Evolutionary conservation across 2,113 vertebrate species (phyloP).

Genomic region (Tragelaphus imberbis): DNA sequence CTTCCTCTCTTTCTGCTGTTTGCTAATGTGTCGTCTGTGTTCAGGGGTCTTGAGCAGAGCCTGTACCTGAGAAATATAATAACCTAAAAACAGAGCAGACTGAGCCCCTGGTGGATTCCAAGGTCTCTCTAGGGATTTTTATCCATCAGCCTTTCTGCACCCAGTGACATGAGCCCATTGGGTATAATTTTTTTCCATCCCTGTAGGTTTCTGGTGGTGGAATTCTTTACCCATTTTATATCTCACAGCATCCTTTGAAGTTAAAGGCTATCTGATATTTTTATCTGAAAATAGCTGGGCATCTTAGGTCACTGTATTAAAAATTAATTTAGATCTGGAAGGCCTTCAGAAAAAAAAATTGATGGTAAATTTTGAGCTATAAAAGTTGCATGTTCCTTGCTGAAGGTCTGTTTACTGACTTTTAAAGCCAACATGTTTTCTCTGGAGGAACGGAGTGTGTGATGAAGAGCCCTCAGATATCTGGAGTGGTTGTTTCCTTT

Average conservation of each 20-base stretch:
- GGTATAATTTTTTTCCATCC: neutral
- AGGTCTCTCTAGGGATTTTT: neutral
- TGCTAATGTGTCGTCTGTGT: no score
- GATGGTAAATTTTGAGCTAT: neutral
- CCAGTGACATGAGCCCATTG: neutral
- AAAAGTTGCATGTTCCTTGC: neutral
- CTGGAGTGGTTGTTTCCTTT: neutral
- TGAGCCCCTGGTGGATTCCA: no score
- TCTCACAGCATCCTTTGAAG: neutral
- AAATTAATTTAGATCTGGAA: constrained; percentile 50
- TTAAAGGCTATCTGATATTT: neutral
- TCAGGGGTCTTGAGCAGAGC: neutral
- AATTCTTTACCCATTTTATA: neutral
- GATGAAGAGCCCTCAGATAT: neutral
- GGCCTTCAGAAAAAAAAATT: constrained; percentile 36
- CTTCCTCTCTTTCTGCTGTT: neutral
- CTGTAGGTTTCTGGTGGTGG: neutral
- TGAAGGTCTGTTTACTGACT: neutral
- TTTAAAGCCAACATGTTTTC: fast-evolving
- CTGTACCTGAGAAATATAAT: neutral
- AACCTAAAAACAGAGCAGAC: neutral
- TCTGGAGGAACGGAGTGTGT: fast-evolving
- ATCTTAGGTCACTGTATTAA: constrained; percentile 42
- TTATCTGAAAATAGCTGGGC: constrained; percentile 33
- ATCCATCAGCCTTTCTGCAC: neutral